These are phyloP conservation scores for Notothenia rossii DNA, from an alignment of 2,113 vertebrate genomes.

Conservation along the genomic window DNA sequence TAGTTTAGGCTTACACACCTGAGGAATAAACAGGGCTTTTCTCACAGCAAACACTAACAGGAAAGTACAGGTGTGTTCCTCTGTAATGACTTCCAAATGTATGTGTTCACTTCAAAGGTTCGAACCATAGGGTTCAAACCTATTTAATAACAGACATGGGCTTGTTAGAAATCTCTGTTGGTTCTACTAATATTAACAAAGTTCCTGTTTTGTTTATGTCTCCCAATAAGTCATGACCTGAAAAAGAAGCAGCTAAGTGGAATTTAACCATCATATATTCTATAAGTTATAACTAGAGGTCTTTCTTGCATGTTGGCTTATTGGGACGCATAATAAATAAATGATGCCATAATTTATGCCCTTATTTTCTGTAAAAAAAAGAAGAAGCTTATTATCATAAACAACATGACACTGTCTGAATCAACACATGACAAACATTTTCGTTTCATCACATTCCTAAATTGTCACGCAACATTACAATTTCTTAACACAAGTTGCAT, in stretches of 20 bases:
- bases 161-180: not conserved
- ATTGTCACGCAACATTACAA: not conserved
- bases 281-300: not conserved
- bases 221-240: not conserved
- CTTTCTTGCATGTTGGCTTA: not conserved
- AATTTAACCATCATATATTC: not conserved
- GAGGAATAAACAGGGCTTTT: not conserved
- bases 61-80: not conserved
- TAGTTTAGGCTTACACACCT: not conserved
- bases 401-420: not conserved
- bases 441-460: not conserved
- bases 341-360: not conserved
- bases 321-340: not conserved
- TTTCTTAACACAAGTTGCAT: not conserved
- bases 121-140: not conserved
- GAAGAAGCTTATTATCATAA: not conserved
- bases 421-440: not conserved
- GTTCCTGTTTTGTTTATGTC: not conserved
- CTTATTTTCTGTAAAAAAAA: not conserved
- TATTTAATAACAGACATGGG: not conserved
- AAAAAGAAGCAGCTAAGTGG: not conserved
- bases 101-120: not conserved
- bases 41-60: not conserved
- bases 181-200: not conserved
- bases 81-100: not conserved